phyloP scores from a whole-genome alignment of 2,113 vertebrate genomes.

The Terrapene triunguis region DNA sequence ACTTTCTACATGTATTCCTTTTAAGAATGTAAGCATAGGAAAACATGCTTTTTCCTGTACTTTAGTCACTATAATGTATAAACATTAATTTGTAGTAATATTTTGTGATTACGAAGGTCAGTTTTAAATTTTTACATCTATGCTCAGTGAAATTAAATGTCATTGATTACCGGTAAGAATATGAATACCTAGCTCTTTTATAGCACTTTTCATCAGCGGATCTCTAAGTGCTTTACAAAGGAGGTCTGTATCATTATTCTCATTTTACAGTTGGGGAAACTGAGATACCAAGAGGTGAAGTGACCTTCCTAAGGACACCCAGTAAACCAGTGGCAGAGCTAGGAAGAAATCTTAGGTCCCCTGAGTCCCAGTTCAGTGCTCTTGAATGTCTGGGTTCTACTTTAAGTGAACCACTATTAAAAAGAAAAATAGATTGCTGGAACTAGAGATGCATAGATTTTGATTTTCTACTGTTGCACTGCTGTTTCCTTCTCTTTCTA shows the following conservation, averaged over 20 bases:
- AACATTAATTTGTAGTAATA: not conserved
- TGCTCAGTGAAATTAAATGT: not conserved
- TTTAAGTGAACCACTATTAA: not conserved
- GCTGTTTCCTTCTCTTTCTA: not conserved
- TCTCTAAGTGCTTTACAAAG: too few species aligned
- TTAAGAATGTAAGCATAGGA: not conserved
- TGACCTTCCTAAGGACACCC: too few species aligned
- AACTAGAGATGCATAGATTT: not conserved
- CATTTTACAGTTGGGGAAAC: too few species aligned
- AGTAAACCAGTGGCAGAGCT: too few species aligned
- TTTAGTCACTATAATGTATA: not conserved
- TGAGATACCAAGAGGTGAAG: too few species aligned
- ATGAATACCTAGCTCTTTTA: too few species aligned
- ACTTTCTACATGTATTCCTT: not conserved
- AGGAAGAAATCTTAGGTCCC: too few species aligned
- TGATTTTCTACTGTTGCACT: not conserved
- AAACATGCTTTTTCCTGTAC: not conserved
- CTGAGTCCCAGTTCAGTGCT: too few species aligned
- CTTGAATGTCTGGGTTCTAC: too few species aligned
- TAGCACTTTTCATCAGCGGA: too few species aligned
- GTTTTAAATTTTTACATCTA: not conserved
- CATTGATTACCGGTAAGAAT: not conserved
- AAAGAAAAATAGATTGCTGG: not conserved
- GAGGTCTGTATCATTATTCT: too few species aligned
- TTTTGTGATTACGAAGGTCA: not conserved